These are phyloP conservation scores for Himalopsyche kuldschensis DNA, from an alignment of 2,888 invertebrate species.

Conservation along the genomic window DNA sequence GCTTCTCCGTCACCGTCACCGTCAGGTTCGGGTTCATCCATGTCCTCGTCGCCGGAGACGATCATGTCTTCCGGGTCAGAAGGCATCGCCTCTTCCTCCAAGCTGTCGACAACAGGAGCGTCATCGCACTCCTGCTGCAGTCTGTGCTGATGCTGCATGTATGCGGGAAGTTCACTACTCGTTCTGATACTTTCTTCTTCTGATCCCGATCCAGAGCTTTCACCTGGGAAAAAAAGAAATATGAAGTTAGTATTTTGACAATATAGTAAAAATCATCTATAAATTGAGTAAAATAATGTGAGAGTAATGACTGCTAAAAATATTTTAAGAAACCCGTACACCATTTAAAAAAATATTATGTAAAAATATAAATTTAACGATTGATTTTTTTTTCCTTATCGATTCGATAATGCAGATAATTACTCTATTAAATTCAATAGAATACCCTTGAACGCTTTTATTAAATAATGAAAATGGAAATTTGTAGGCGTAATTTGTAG, in stretches of 20 bases:
- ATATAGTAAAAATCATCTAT: too few relatives aligned
- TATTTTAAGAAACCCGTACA: too few relatives aligned
- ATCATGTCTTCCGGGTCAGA: constrained; percentile 75
- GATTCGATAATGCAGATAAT: too few relatives aligned
- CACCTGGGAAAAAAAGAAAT: constrained; percentile 53
- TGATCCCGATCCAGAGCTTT: constrained; percentile 68
- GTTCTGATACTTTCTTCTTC: constrained; percentile 63
- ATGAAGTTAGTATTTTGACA: background rate
- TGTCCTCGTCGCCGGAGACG: constrained; percentile 69
- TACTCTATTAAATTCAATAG: too few relatives aligned
- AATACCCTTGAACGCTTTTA: too few relatives aligned
- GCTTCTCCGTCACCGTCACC: constrained; percentile 69
- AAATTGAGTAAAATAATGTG: too few relatives aligned
- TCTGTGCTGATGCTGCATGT: constrained; percentile 37
- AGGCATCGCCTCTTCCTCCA: constrained; percentile 68
- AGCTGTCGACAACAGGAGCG: constrained; percentile 49
- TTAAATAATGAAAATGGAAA: too few relatives aligned
- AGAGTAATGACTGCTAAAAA: too few relatives aligned
- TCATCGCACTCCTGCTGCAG: constrained; percentile 42
- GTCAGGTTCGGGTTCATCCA: constrained; percentile 69
- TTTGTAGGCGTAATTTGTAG: too few relatives aligned
- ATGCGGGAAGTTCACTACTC: constrained; percentile 41
- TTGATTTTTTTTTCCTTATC: too few relatives aligned
- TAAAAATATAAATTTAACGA: too few relatives aligned
- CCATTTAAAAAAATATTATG: too few relatives aligned